Percentiles rank a stretch among this genome's conserved stretches.
These are phyloP conservation scores for Ferdinandea cuprea DNA, from an alignment of 2,888 invertebrate genomes.

Conservation along the genomic window DNA sequence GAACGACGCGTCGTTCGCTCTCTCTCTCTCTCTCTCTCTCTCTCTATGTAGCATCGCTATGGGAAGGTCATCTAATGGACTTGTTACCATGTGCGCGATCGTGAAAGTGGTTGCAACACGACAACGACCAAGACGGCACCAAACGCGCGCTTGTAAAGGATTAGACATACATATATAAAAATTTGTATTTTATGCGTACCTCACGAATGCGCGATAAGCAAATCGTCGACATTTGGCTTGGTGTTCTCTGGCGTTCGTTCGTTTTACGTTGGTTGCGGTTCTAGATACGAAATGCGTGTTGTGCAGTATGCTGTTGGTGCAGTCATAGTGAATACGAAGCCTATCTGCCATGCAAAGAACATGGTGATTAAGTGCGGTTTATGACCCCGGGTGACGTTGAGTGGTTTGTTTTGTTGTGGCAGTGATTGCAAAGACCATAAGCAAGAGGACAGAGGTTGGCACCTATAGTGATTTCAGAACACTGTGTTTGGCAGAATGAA, in stretches of 20 bases:
- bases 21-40: no score
- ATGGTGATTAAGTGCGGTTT: constrained; percentile 70
- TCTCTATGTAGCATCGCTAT: neutral
- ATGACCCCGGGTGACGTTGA: constrained; percentile 67
- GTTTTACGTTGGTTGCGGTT: no score
- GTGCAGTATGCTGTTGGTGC: constrained; percentile 3
- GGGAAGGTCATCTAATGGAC: constrained; percentile 72
- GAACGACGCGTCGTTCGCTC: no score
- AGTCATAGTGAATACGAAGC: constrained; percentile 8
- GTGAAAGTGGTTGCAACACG: constrained; percentile 69
- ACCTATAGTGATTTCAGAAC: constrained; percentile 28
- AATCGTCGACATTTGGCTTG: constrained; percentile 66
- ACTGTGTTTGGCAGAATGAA: constrained; percentile 33
- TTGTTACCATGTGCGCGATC: constrained; percentile 71
- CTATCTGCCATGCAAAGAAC: constrained; percentile 21
- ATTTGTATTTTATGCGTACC: constrained; percentile 57
- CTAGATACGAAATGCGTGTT: constrained; percentile 39
- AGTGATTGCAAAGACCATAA: constrained; percentile 22
- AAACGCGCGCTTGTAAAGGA: constrained; percentile 36
- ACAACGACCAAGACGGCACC: constrained; percentile 24
- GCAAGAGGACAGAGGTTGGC: constrained; percentile 41
- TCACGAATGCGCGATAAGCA: constrained; percentile 72
- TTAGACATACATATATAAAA: constrained; percentile 44
- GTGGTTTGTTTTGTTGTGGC: constrained; percentile 36
- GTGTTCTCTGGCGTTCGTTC: constrained; percentile 26